Evolutionary conservation across 2,113 vertebrate species (phyloP).

Genomic region (Xiphophorus hellerii): DNA sequence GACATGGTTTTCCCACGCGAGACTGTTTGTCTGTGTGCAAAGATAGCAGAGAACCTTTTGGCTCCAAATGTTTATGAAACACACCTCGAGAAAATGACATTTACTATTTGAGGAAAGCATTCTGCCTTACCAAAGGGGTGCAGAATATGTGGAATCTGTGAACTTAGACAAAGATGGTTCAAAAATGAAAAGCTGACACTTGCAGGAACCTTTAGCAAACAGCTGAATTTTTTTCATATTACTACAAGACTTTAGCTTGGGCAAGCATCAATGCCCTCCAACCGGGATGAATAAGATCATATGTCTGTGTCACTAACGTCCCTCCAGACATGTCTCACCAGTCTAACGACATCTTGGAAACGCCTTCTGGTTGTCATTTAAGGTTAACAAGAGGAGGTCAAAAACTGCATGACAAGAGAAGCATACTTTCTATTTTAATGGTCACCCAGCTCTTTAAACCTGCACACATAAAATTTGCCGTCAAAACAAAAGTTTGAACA

Average conservation of each 20-base stretch:
- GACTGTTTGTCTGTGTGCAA: conserved; percentile 33
- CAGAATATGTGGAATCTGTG: neutral
- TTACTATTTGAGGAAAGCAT: conserved; percentile 19
- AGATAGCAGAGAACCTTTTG: conserved; percentile 45
- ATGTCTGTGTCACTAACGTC: neutral
- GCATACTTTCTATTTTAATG: neutral
- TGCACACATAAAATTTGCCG: neutral
- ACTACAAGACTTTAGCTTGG: neutral
- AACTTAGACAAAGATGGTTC: neutral
- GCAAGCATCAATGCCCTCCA: neutral
- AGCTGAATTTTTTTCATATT: neutral
- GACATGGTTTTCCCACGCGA: conserved; percentile 47
- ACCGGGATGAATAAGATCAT: neutral
- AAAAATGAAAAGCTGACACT: neutral
- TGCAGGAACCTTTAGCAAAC: neutral
- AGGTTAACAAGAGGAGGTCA: neutral
- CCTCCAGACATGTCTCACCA: neutral
- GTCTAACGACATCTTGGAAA: neutral
- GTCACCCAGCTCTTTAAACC: neutral
- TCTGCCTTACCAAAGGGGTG: conserved; percentile 25
- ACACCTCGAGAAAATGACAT: conserved; percentile 22
- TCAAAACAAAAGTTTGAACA: neutral
- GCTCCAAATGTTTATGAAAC: conserved; percentile 24
- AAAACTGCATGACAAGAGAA: neutral
- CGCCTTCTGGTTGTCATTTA: neutral